Base-by-base conservation (phyloP, 2,797 vertebrate species). In the Anableps anableps region DNA sequence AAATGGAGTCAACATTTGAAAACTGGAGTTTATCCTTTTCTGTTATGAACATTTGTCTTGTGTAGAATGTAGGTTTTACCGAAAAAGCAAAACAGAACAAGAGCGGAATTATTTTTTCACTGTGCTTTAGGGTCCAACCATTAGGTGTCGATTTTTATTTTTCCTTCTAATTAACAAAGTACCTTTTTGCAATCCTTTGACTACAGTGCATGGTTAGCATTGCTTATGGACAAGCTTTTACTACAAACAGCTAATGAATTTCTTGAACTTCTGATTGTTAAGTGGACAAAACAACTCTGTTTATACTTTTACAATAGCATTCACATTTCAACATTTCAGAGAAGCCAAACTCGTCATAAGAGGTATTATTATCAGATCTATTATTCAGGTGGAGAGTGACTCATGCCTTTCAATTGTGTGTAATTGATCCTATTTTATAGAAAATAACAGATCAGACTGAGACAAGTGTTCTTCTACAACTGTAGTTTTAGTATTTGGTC, bases 201-300 rank as follows among this genome's bases (percentile, higher is more conserved):
- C 53, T 66, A 9, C 34, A 55, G 5, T 77, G 16, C 2, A 43
- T 71, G 50, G 6, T 72, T 80, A 58, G 72, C 3, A 88, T 78
- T 83, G 81, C 91, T 87, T 80, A 74, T 80, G 78, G 88, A 87
- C 81, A 88, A 31, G 41, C 55, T 85, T 76, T 79, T 77, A 74
- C 79, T 75, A 53, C 48, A 79, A 43, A 21, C 78, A 72, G n/a
- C 76, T 70, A 26, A 21, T 73, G 23, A 89, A 79, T 81, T 74
- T 74, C 74, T 79, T 8, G 0, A 75, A 68, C 50, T 55, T 64
- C 71, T 84, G 74, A 89, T 71, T 84, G 81, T 78, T 85, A 51
- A 84, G 82, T n/a, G 75, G 78, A n/a, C n/a, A 79, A 78, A 74
- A 74, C 34, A 81, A 74, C 66, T 78, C 23, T 78, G 74, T 79